A percentile compares a stretch with the other conserved stretches of the same genome.
Conservation (phyloP, 2,888 invertebrate species). For the Nephrocerus scutellatus region DNA sequence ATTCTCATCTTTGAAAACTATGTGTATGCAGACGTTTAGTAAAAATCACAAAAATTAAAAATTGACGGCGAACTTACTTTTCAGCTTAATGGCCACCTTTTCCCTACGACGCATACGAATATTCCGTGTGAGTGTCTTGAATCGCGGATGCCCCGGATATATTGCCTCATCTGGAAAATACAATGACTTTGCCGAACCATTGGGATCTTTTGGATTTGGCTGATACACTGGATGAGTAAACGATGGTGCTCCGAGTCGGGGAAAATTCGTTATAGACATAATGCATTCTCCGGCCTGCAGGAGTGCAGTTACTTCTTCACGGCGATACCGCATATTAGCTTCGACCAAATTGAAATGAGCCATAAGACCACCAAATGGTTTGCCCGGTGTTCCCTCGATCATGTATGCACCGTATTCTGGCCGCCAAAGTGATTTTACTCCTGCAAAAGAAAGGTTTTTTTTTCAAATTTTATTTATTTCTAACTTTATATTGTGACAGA, state of each 20-base stretch:
- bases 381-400: conserved; percentile 97
- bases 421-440: conserved; percentile 86
- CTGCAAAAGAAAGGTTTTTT: conserved; percentile 46
- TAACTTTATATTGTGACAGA: neutral
- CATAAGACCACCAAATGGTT: conserved; percentile 86
- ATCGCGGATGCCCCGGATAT: conserved; percentile 91
- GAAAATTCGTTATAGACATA: conserved; percentile 89
- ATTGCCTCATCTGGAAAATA: conserved; percentile 96
- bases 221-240: conserved; percentile 73
- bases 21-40: neutral
- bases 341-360: conserved; percentile 98
- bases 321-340: conserved; percentile 83
- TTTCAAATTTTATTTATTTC: neutral
- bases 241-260: conserved; percentile 80
- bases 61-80: conserved; percentile 61
- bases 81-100: conserved; percentile 94
- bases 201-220: conserved; percentile 60
- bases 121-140: conserved; percentile 86
- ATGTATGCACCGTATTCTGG: conserved; percentile 99
- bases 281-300: conserved; percentile 73
- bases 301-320: conserved; percentile 74
- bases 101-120: conserved; percentile 86
- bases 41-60: neutral
- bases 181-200: conserved; percentile 71
- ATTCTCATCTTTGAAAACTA: conserved; percentile 83